These are phyloP conservation scores for Harpagifer antarcticus DNA, from an alignment of 2,797 vertebrate genomes.

Conservation along the genomic window DNA sequence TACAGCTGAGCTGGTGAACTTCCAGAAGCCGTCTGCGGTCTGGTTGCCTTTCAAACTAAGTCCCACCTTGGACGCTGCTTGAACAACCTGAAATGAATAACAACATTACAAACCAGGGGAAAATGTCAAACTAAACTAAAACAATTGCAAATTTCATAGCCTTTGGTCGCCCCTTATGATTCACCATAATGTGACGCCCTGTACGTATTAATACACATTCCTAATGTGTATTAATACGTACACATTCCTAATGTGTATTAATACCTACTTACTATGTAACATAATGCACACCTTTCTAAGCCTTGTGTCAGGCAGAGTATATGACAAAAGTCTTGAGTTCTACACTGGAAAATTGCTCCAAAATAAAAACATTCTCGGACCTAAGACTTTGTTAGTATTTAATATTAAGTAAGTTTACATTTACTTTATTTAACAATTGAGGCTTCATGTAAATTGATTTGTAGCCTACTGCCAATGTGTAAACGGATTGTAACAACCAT, in stretches of 20 bases:
- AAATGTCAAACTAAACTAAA: neutral
- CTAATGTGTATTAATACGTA: too few species aligned
- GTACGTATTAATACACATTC: slow-evolving; percentile 2
- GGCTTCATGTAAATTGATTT: too few species aligned
- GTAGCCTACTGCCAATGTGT: too few species aligned
- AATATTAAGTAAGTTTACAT: too few species aligned
- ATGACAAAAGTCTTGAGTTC: slow-evolving; percentile 43
- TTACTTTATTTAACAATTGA: too few species aligned
- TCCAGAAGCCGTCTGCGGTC: slow-evolving; percentile 85
- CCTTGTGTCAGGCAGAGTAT: slow-evolving; percentile 21
- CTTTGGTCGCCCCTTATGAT: neutral
- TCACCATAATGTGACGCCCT: slow-evolving; percentile 19
- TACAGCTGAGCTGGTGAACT: slow-evolving; percentile 85
- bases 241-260: too few species aligned
- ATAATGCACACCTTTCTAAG: slow-evolving; percentile 3
- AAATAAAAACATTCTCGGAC: slow-evolving; percentile 20
- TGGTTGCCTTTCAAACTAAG: slow-evolving; percentile 81
- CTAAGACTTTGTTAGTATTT: slow-evolving; percentile 2
- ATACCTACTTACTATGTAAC: neutral
- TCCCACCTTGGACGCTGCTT: slow-evolving; percentile 68
- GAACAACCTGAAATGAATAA: slow-evolving; percentile 72
- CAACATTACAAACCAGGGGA: neutral
- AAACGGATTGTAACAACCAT: too few species aligned
- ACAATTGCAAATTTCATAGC: neutral
- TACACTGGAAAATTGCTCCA: slow-evolving; percentile 36